Evolutionary conservation across 2,797 vertebrate species (phyloP), one percentile per base, ranked within the genome.

Genomic region (Pangasius djambal): DNA sequence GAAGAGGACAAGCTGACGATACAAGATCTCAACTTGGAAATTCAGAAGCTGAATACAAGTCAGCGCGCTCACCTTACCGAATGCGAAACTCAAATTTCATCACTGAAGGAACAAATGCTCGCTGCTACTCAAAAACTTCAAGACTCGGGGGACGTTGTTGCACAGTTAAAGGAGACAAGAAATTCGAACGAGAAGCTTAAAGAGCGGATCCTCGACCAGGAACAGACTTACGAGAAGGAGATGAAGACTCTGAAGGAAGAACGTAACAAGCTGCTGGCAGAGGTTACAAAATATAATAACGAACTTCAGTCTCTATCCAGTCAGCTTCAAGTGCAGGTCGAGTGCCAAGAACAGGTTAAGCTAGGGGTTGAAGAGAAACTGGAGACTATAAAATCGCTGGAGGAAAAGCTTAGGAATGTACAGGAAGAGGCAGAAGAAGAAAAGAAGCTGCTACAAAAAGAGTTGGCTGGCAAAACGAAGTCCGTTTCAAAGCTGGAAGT

Each of bases 211-310:
- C 77, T 93, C 1, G 94, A 97, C 77, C 95, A 92, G 85, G 96
- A 97, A 61, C 92, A 95, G 91, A 90, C 28, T 0, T 93, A 96
- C 90, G 95, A 97, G 87, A 95, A 93, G n/a, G 97, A 98, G 57
- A 91, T 97, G 34, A 97, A 97, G 89, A 93, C 95, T 1, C 34
- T 95, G 67, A 97, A 97, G 92, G 97, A 97, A 5, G 96, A 96
- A 7, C 94, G 96, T 59, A 97, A 97, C 91, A 93, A 92, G 52
- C 93, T 98, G 18, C 86, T 96, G 86, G 93, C 94, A 44, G 96
- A 97, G 89, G 93, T 94, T 16, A 89, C 94, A 52, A 96, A 95
- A 88, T 96, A 95, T 87, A 94, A 93, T 48, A 87, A 91, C 1
- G 96, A 97, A 13, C 82, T 97, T 57, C 81, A 95, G 28, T 92